phyloP scores from a whole-genome alignment of 2,888 invertebrate genomes.

The Biston betularia region DNA sequence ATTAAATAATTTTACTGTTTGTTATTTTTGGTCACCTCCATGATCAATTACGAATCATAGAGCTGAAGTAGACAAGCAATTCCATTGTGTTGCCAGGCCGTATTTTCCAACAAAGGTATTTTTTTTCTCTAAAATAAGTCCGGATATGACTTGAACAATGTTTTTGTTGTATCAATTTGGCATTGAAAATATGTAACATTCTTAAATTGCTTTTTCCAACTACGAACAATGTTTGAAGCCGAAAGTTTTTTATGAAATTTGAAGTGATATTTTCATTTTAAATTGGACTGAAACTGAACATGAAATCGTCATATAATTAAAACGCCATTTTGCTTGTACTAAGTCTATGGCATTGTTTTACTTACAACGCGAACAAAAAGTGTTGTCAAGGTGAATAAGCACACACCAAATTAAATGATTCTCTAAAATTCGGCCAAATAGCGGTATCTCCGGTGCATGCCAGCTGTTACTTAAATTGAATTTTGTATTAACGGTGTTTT shows the following conservation, averaged over 20 bases:
- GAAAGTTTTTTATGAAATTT: not conserved
- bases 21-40: slow-evolving; percentile 10
- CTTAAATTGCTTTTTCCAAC: not conserved
- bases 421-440: slow-evolving; percentile 47
- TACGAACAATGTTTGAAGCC: not conserved
- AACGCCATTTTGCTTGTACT: slow-evolving; percentile 24
- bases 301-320: not conserved
- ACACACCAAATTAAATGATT: slow-evolving; percentile 38
- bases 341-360: slow-evolving; percentile 21
- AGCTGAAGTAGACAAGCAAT: slow-evolving; percentile 5
- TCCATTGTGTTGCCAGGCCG: slow-evolving; percentile 25
- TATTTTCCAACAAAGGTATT: slow-evolving; percentile 22
- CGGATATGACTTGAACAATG: slow-evolving; percentile 26
- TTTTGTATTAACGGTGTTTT: slow-evolving; percentile 21
- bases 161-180: slow-evolving; percentile 5
- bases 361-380: slow-evolving; percentile 30
- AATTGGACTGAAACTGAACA: not conserved
- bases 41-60: slow-evolving; percentile 13
- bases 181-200: slow-evolving; percentile 4
- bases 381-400: slow-evolving; percentile 41
- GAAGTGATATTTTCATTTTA: not conserved
- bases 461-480: slow-evolving; percentile 18
- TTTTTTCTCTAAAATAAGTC: slow-evolving; percentile 10
- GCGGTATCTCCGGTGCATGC: slow-evolving; percentile 37
- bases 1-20: not conserved